Percentiles rank a stretch among this genome's conserved stretches.
phyloP scores from a whole-genome alignment of 2,797 vertebrate species.

The Acropternis orthonyx region DNA sequence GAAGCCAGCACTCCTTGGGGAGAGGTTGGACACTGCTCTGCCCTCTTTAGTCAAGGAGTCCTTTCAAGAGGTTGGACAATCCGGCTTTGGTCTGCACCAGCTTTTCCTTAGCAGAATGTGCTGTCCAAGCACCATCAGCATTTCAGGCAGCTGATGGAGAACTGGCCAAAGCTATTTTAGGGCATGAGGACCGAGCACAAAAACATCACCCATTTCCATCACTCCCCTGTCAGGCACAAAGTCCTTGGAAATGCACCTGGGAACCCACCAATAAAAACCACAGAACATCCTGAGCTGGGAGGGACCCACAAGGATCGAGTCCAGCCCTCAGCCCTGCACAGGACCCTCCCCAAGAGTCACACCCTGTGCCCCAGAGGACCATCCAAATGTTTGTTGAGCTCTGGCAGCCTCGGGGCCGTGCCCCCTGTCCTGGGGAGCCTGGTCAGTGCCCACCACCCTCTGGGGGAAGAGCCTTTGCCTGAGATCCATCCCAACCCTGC shows the following conservation, averaged over 20 bases:
- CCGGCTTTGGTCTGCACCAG: neutral
- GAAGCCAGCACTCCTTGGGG: neutral
- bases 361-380: fast-evolving
- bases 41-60: neutral
- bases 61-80: neutral
- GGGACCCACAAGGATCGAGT: neutral
- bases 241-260: neutral
- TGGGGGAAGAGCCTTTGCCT: neutral
- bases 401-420: neutral
- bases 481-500: neutral
- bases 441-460: neutral
- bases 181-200: neutral
- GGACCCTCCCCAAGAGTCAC: neutral
- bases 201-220: neutral
- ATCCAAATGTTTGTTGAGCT: neutral
- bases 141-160: neutral
- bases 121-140: neutral
- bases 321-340: neutral
- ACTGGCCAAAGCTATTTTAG: neutral
- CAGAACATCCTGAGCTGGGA: neutral
- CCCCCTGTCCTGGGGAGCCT: neutral
- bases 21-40: neutral
- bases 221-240: neutral
- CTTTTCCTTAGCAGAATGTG: neutral
- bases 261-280: neutral